Conservation (phyloP, 2,797 vertebrate genomes). For the Tenualosa ilisha region DNA sequence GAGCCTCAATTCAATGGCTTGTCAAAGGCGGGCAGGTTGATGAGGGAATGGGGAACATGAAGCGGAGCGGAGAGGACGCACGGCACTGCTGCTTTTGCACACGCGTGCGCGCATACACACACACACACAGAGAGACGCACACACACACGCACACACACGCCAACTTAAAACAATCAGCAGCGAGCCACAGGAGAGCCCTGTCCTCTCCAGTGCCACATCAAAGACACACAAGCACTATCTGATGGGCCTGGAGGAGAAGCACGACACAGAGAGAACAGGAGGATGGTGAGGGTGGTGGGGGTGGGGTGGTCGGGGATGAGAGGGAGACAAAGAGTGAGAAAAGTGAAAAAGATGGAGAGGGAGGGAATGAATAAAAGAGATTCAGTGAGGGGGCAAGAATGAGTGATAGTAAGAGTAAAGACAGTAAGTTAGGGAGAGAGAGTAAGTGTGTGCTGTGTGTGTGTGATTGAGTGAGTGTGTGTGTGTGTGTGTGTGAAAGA, state of each 20-base stretch:
- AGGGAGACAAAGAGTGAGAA: too few species aligned
- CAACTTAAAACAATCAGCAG: conserved; percentile 52
- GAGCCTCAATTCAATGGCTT: conserved; percentile 42
- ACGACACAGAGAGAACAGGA: not conserved
- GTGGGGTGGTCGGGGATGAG: not conserved
- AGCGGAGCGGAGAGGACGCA: conserved; percentile 35
- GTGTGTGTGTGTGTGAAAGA: not conserved
- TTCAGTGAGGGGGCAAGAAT: not conserved
- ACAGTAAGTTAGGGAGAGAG: not conserved
- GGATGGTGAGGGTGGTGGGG: not conserved
- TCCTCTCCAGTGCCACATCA: conserved; percentile 48
- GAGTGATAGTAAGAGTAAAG: not conserved
- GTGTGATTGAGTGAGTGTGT: not conserved
- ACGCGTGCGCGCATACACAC: not conserved
- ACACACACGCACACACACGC: not conserved
- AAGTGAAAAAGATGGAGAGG: not conserved
- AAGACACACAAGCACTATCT: conserved; percentile 51
- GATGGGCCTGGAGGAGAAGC: conserved; percentile 58
- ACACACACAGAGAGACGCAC: not conserved
- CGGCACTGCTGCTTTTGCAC: not conserved
- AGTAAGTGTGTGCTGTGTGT: not conserved
- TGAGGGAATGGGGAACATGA: conserved; percentile 30
- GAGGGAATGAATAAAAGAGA: not conserved
- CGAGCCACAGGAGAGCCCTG: conserved; percentile 33
- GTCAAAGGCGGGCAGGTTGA: conserved; percentile 46